Conservation (phyloP, 2,888 invertebrate species). For the Phengaris arion region DNA sequence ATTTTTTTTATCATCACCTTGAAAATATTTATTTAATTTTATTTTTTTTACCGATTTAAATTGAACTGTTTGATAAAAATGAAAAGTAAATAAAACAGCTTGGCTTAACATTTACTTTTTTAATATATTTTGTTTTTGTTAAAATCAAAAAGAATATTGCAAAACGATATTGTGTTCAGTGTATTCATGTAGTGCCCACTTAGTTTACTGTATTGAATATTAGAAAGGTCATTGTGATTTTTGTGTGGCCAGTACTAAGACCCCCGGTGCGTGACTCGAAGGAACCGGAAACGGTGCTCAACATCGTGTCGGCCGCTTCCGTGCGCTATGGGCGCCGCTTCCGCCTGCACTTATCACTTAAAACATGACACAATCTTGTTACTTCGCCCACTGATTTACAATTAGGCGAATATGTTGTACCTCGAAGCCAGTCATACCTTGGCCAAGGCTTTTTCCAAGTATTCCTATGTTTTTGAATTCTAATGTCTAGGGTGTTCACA, state of each 20-base stretch:
- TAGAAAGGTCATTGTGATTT: slow-evolving; percentile 19
- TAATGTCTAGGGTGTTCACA: too few species aligned
- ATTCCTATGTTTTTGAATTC: too few species aligned
- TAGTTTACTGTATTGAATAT: not conserved
- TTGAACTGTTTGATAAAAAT: too few species aligned
- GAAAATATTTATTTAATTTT: not conserved
- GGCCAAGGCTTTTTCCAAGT: too few species aligned
- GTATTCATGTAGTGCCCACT: too few species aligned
- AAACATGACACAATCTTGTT: slow-evolving; percentile 51
- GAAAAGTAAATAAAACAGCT: too few species aligned
- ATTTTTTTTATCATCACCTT: not conserved
- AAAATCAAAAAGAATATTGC: too few species aligned
- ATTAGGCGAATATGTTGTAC: not conserved
- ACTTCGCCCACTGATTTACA: slow-evolving; percentile 10
- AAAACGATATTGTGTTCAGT: too few species aligned
- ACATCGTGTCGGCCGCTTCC: slow-evolving; percentile 52
- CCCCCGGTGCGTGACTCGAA: slow-evolving; percentile 65
- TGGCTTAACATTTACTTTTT: too few species aligned
- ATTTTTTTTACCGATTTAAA: not conserved
- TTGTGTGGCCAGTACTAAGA: slow-evolving; percentile 38
- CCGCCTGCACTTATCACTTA: slow-evolving; percentile 46
- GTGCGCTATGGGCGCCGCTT: slow-evolving; percentile 54
- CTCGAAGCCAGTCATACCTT: too few species aligned
- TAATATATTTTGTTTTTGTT: too few species aligned
- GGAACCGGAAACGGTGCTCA: slow-evolving; percentile 55